These are phyloP conservation scores for Petroica traversi DNA, from an alignment of 2,113 vertebrate genomes.

Conservation along the genomic window DNA sequence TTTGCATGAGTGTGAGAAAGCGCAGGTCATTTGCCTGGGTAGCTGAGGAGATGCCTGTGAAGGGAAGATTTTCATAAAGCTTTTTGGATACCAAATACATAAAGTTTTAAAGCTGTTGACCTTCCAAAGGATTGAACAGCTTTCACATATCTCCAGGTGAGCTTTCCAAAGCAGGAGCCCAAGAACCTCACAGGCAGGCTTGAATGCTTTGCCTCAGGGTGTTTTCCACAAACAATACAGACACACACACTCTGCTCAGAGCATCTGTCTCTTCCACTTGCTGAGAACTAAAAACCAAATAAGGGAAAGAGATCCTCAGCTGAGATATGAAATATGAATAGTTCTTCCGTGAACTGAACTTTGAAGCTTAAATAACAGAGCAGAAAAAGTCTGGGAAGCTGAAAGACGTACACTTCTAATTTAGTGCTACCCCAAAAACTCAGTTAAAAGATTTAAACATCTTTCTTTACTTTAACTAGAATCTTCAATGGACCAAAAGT, in stretches of 20 bases:
- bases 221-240: background rate
- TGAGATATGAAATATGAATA: constrained; percentile 9
- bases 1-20: background rate
- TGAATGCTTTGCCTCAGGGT: background rate
- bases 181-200: background rate
- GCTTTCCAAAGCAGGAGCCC: background rate
- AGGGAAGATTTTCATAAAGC: background rate
- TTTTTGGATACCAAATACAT: background rate
- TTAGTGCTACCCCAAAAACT: background rate
- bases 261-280: background rate
- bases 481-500: constrained; percentile 7
- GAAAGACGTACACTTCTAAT: constrained; percentile 25
- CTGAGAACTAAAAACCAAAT: background rate
- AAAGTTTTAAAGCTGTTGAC: background rate
- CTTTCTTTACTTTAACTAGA: constrained; percentile 35
- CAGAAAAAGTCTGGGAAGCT: background rate
- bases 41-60: background rate
- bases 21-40: background rate
- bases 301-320: background rate
- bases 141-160: background rate
- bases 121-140: background rate
- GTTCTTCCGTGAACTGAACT: constrained; percentile 14
- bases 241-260: background rate
- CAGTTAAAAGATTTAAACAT: constrained; percentile 33
- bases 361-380: constrained; percentile 40